A percentile compares a stretch with the other conserved stretches of the same genome.
Evolutionary conservation across 2,797 vertebrate genomes (phyloP).

Genomic region (Poeciliopsis paucimaculata): DNA sequence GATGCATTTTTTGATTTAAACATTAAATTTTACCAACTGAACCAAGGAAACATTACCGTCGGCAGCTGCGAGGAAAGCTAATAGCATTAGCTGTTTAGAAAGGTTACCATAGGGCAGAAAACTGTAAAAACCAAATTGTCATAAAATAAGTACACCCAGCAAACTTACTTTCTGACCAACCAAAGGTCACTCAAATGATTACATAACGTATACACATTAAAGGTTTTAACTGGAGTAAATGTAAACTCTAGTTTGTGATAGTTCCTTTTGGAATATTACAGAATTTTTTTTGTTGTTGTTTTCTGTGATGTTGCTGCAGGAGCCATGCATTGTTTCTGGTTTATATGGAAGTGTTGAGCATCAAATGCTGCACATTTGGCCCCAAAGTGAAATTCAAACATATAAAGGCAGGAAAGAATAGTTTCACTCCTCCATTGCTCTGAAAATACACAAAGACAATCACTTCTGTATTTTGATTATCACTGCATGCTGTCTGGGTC

Average conservation of each 20-base stretch:
- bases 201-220: neutral
- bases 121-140: neutral
- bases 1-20: too few species aligned
- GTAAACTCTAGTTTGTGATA: neutral
- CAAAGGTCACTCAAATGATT: neutral
- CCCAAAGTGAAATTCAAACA: neutral
- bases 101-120: neutral
- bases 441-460: neutral
- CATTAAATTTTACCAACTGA: too few species aligned
- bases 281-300: neutral
- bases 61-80: too few species aligned
- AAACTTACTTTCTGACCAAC: neutral
- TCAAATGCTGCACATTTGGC: neutral
- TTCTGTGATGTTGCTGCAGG: neutral
- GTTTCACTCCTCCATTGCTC: neutral
- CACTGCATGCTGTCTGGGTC: neutral
- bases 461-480: neutral
- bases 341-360: neutral
- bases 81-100: neutral
- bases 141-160: neutral
- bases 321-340: neutral
- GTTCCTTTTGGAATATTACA: neutral
- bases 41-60: too few species aligned
- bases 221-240: neutral
- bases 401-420: neutral